Percentiles rank a stretch among this genome's conserved stretches.
Evolutionary conservation across 2,797 vertebrate genomes (phyloP).

Genomic region (Pitangus sulphuratus): DNA sequence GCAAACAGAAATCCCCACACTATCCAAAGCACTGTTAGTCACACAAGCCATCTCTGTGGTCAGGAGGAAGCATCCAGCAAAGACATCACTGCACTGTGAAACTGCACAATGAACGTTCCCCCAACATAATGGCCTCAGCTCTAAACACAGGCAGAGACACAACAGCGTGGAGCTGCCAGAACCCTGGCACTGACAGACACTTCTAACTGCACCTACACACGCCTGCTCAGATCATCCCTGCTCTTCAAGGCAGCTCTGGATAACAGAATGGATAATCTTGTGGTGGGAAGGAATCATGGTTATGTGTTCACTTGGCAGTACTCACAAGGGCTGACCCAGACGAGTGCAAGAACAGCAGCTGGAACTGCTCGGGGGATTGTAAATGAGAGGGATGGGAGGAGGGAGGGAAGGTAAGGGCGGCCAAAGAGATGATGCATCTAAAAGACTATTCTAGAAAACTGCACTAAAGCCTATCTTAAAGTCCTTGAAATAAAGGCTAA

Average conservation of each 20-base stretch:
- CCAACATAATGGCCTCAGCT: neutral
- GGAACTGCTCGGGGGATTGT: neutral
- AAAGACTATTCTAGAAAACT: neutral
- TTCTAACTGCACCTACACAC: neutral
- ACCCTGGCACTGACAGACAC: neutral
- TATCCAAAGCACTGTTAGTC: neutral
- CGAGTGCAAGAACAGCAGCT: neutral
- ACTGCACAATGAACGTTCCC: neutral
- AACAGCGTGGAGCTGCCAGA: neutral
- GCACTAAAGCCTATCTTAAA: neutral
- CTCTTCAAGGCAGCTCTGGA: neutral
- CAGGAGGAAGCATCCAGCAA: neutral
- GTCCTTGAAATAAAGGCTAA: neutral
- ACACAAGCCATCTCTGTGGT: rapidly evolving
- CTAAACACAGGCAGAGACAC: neutral
- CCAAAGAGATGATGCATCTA: neutral
- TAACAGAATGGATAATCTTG: rapidly evolving
- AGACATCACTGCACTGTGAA: neutral
- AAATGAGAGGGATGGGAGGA: neutral
- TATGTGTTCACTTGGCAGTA: rapidly evolving
- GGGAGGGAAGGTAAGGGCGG: neutral
- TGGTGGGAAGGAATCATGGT: neutral
- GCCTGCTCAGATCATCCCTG: neutral
- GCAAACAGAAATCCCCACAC: neutral
- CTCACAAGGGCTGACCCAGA: neutral